Evolutionary conservation across 2,888 invertebrate genomes (phyloP).

Genomic region (Oconnorella tubifera): DNA sequence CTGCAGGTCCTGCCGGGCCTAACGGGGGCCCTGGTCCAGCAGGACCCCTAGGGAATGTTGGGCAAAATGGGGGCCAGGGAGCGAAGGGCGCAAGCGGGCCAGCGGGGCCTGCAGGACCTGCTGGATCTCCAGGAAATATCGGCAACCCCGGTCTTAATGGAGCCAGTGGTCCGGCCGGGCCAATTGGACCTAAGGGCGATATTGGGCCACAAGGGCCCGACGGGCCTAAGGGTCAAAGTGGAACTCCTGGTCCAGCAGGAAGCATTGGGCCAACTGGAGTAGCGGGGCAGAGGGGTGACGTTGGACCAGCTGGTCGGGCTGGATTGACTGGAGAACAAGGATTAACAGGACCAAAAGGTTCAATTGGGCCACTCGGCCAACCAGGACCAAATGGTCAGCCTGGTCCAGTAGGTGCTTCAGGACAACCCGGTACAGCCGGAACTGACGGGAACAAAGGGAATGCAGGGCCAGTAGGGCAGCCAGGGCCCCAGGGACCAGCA

Average conservation of each 20-base stretch:
- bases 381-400: constrained; percentile 19
- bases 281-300: constrained; percentile 1
- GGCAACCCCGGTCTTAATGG: constrained; percentile 10
- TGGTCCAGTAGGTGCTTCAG: constrained; percentile 19
- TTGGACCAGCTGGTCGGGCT: constrained; percentile 19
- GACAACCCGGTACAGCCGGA: constrained; percentile 17
- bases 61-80: constrained; percentile 12
- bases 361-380: constrained; percentile 6
- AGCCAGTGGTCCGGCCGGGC: constrained; percentile 10
- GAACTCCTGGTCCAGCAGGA: constrained; percentile 16
- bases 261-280: constrained; percentile 15
- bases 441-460: constrained; percentile 3
- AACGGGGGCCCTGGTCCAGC: constrained; percentile 1
- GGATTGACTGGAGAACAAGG: constrained; percentile 19
- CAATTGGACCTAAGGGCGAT: constrained; percentile 9
- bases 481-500: constrained; percentile 18
- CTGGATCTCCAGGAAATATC: constrained; percentile 9
- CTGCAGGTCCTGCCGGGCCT: background rate
- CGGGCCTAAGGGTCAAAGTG: constrained; percentile 9
- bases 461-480: constrained; percentile 8
- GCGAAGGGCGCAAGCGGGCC: constrained; percentile 20
- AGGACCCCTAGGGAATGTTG: background rate
- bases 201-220: constrained; percentile 13
- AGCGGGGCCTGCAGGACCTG: constrained; percentile 8
- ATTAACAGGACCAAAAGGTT: constrained; percentile 13